Percentiles rank a stretch among this genome's conserved stretches.
phyloP scores from a whole-genome alignment of 1,140 invertebrate genomes.

The Drosophila dunni region DNA sequence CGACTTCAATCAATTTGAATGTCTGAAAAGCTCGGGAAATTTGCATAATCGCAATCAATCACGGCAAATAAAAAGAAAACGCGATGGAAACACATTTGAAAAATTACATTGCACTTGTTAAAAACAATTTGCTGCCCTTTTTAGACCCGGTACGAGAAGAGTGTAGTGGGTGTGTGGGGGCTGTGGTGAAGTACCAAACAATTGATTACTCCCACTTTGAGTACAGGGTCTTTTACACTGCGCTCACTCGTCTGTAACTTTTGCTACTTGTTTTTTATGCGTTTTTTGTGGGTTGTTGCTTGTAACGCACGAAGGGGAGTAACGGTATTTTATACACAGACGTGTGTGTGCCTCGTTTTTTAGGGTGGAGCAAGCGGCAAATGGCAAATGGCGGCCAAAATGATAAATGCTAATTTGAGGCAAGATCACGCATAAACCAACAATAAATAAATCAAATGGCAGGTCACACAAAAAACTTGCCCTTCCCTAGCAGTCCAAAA shows the following conservation, averaged over 20 bases:
- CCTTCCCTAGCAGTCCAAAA: conserved; percentile 9
- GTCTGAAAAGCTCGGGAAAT: conserved; percentile 21
- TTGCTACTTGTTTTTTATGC: too few relatives aligned
- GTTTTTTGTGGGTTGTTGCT: conserved; percentile 14
- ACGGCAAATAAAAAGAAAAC: conserved; percentile 20
- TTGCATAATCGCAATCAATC: conserved; percentile 80
- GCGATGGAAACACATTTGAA: conserved; percentile 58
- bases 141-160: not conserved
- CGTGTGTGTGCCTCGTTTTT: conserved; percentile 8
- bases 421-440: conserved; percentile 84
- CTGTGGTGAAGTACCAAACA: too few relatives aligned
- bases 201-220: too few relatives aligned
- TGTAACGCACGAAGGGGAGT: conserved; percentile 9
- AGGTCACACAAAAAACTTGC: conserved; percentile 76
- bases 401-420: conserved; percentile 84
- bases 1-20: not conserved
- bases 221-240: too few relatives aligned
- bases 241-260: too few relatives aligned
- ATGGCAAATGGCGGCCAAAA: conserved; percentile 41
- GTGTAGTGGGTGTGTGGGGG: too few relatives aligned
- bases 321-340: conserved; percentile 18
- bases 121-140: conserved; percentile 65
- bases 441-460: conserved; percentile 83
- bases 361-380: conserved; percentile 20
- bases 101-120: conserved; percentile 78